Conservation (phyloP, 1,140 invertebrate genomes). For the Drosophila willistoni region DNA sequence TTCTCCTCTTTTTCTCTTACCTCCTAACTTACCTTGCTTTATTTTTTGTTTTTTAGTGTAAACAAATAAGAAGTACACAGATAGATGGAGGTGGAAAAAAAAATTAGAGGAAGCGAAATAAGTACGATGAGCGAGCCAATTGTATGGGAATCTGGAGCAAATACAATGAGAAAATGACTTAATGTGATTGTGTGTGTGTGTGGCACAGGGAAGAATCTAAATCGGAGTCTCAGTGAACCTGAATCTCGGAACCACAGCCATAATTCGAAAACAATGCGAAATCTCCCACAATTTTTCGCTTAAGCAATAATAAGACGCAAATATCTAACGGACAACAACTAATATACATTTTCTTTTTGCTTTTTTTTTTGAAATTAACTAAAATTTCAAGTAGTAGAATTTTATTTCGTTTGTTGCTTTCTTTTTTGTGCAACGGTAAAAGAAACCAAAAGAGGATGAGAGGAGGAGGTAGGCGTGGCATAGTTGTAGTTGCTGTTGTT, state of each 20-base stretch:
- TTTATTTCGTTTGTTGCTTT: slow-evolving; percentile 17
- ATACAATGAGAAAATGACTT: slow-evolving; percentile 76
- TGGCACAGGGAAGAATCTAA: slow-evolving; percentile 5
- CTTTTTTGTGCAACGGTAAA: slow-evolving; percentile 68
- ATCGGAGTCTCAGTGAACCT: background rate
- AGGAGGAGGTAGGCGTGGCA: slow-evolving; percentile 44
- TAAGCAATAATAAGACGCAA: slow-evolving; percentile 25
- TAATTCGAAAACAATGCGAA: slow-evolving; percentile 14
- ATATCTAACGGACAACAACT: slow-evolving; percentile 59
- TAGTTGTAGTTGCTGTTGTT: slow-evolving; percentile 43
- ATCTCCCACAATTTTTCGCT: slow-evolving; percentile 64
- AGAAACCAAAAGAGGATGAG: slow-evolving; percentile 62
- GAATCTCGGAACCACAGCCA: slow-evolving; percentile 1
- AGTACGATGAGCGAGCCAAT: slow-evolving; percentile 46
- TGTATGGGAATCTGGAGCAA: slow-evolving; percentile 77
- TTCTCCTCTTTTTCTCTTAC: slow-evolving; percentile 15
- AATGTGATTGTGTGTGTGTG: slow-evolving; percentile 37
- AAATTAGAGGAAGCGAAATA: slow-evolving; percentile 46
- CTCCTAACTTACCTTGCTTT: background rate
- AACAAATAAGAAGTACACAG: slow-evolving; percentile 18
- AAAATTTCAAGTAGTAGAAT: background rate
- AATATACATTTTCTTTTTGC: slow-evolving; percentile 41
- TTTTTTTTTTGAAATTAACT: slow-evolving; percentile 2
- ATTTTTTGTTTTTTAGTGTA: background rate
- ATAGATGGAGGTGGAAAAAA: slow-evolving; percentile 49